A percentile compares a stretch with the other conserved stretches of the same genome.
phyloP scores from a whole-genome alignment of 2,797 vertebrate species.

The Cirrhinus mrigala region DNA sequence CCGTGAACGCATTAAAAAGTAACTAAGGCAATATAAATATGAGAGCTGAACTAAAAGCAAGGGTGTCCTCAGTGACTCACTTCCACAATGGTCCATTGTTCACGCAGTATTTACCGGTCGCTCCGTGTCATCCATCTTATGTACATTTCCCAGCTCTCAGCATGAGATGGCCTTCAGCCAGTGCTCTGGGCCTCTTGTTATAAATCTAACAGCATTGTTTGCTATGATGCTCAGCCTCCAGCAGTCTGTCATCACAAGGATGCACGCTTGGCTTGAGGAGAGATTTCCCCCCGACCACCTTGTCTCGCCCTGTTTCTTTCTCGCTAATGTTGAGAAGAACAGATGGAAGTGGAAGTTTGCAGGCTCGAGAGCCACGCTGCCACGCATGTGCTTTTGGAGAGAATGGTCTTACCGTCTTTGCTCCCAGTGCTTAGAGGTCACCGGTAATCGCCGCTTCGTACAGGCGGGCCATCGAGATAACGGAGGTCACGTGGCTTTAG shows the following conservation, averaged over 20 bases:
- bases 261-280: constrained; percentile 43
- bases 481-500: constrained; percentile 36
- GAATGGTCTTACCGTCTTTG: constrained; percentile 26
- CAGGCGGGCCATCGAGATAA: constrained; percentile 22
- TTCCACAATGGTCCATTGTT: constrained; percentile 46
- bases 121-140: constrained; percentile 56
- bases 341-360: constrained; percentile 45
- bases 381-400: constrained; percentile 8
- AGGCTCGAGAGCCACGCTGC: constrained; percentile 37
- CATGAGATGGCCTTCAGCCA: constrained; percentile 59
- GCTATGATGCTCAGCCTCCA: constrained; percentile 49
- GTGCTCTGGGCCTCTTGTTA: constrained; percentile 43
- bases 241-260: constrained; percentile 56
- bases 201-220: constrained; percentile 62
- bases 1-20: not conserved
- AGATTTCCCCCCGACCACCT: constrained; percentile 41
- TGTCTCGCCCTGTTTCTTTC: constrained; percentile 38
- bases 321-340: constrained; percentile 45
- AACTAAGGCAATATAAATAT: constrained; percentile 33
- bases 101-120: constrained; percentile 50
- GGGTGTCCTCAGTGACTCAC: constrained; percentile 28
- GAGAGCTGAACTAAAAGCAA: constrained; percentile 20
- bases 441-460: constrained; percentile 46
- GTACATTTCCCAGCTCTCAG: constrained; percentile 49
- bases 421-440: constrained; percentile 48